These are phyloP conservation scores for Hestina assimilis DNA, from an alignment of 1,140 invertebrate genomes.

Conservation along the genomic window DNA sequence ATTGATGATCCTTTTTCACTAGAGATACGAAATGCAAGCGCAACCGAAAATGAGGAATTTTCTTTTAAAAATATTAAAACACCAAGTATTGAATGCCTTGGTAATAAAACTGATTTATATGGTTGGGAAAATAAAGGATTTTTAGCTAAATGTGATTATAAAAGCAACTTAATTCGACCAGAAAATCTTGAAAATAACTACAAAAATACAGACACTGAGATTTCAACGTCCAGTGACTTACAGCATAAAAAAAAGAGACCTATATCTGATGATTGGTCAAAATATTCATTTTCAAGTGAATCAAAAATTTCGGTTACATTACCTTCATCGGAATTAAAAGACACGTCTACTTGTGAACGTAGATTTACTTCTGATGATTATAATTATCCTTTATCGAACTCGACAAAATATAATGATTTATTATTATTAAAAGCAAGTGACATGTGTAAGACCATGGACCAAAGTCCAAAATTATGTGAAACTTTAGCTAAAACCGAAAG, in stretches of 20 bases:
- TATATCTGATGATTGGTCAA: conserved; percentile 41
- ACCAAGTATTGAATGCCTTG: conserved; percentile 63
- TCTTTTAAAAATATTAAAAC: conserved; percentile 55
- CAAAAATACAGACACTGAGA: conserved; percentile 36
- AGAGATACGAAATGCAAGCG: conserved; percentile 45
- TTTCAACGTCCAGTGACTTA: conserved; percentile 28
- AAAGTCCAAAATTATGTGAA: conserved; percentile 60
- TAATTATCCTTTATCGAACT: conserved; percentile 50
- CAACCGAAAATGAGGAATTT: conserved; percentile 42
- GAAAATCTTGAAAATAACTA: conserved; percentile 37
- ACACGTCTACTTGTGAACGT: conserved; percentile 54
- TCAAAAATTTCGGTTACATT: conserved; percentile 58
- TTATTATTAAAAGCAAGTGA: conserved; percentile 60
- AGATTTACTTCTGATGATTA: conserved; percentile 58
- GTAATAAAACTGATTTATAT: conserved; percentile 74
- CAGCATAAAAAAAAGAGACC: conserved; percentile 39
- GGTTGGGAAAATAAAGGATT: conserved; percentile 78
- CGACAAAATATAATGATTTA: conserved; percentile 67
- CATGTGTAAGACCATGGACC: conserved; percentile 55
- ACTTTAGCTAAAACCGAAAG: conserved; percentile 60
- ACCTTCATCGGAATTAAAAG: conserved; percentile 56
- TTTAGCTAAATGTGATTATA: conserved; percentile 59
- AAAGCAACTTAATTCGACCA: conserved; percentile 39
- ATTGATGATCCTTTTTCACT: conserved; percentile 70
- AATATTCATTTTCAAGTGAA: conserved; percentile 59